Base-by-base conservation (phyloP, 2,888 invertebrate species). In the Epiblema foenella region DNA sequence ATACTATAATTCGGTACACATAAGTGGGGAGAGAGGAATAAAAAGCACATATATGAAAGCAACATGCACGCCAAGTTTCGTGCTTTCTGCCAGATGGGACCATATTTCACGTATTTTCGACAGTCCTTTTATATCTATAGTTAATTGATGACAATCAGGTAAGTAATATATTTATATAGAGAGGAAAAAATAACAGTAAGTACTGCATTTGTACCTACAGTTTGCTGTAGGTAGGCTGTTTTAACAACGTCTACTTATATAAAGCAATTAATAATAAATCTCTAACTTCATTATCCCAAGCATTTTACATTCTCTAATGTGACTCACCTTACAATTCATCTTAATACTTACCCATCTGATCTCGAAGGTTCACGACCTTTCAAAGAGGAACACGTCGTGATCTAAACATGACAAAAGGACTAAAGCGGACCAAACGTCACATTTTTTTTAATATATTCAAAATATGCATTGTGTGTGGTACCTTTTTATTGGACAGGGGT, bases 381-480 rank as follows among this genome's bases (percentile, higher is more conserved):
- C 75, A 77, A 80, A 83, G 79, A 83, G 85, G 75, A 81, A 78
- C 81, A 79, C 79, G 78, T 74, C 78, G 77, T 68, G 64, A 71
- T 78, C 78, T 75, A 78, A 67, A 78, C 73, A 78, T 76, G 77
- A 85, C 85, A 85, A 83, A 84, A 78, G 79, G 74, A 77, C 76
- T 75, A 77, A 74, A 69, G 49, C 77, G 78, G 77, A 81, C 78
- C 77, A 76, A 81, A 83, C 78, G 81, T 81, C 84, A 81, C 80
- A 88, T 90, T 89, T 85, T 90, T 89, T 88, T 85, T 89, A 90
- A 91, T 89, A 85, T 87, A 93, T 93, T 89, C 90, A 89, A 89
- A 90, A 89, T 89, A 91, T 89, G 86, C 88, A 89, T 90, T 91
- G 90, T 90, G 84, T 86, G 85, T 81, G 82, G 83, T 81, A 82